Evolutionary conservation across 2,113 vertebrate species (phyloP).

Genomic region (Calyptommatus sinebrachiatus): DNA sequence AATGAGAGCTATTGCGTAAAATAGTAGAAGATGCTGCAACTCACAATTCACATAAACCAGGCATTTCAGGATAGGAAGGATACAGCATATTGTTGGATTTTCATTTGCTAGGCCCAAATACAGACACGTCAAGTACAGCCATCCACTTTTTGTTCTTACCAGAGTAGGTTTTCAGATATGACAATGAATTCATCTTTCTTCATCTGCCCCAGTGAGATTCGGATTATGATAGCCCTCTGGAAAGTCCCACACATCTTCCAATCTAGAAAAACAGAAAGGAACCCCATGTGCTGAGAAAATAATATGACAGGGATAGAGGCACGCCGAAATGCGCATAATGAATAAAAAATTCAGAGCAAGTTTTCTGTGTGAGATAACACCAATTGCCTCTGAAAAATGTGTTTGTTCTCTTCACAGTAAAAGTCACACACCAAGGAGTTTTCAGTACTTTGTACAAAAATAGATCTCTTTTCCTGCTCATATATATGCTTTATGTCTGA

Average conservation of each 20-base stretch:
- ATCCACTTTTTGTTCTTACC: too few species aligned
- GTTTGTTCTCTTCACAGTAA: slow-evolving; percentile 14
- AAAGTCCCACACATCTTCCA: not conserved
- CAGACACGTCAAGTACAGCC: too few species aligned
- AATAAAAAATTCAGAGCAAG: not conserved
- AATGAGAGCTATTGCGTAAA: too few species aligned
- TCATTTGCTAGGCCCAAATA: too few species aligned
- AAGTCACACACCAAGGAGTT: slow-evolving; percentile 6
- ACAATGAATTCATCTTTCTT: too few species aligned
- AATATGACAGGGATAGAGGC: not conserved
- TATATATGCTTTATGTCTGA: not conserved
- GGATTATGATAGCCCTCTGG: not conserved
- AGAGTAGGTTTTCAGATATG: too few species aligned
- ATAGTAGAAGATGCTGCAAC: too few species aligned
- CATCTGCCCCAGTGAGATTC: too few species aligned
- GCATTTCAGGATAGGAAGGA: too few species aligned
- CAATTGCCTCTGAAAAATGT: slow-evolving; percentile 21
- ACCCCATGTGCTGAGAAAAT: not conserved
- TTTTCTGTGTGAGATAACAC: slow-evolving; percentile 16
- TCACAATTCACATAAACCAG: too few species aligned
- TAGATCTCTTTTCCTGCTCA: not conserved
- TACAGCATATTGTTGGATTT: too few species aligned
- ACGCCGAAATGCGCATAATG: slow-evolving; percentile 23
- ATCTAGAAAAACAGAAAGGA: not conserved
- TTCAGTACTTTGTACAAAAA: slow-evolving; percentile 20